Evolutionary conservation across 2,888 invertebrate genomes (phyloP).

Genomic region (Invenusta paracnida): DNA sequence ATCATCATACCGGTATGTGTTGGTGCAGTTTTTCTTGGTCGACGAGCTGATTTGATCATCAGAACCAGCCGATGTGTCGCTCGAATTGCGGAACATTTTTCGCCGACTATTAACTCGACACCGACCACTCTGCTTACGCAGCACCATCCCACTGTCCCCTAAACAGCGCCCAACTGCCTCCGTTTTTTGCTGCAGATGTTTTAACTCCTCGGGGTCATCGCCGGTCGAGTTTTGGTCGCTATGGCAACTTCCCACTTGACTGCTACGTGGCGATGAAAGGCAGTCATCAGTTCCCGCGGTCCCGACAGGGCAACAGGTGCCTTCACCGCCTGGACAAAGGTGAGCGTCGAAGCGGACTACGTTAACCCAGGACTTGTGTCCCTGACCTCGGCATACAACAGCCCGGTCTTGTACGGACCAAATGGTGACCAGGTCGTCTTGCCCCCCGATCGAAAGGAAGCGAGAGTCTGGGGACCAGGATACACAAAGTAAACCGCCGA

Average conservation of each 20-base stretch:
- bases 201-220: background rate
- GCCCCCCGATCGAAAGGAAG: constrained; percentile 86
- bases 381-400: constrained; percentile 93
- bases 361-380: constrained; percentile 95
- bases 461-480: constrained; percentile 90
- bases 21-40: background rate
- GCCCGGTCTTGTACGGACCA: constrained; percentile 87
- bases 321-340: constrained; percentile 38
- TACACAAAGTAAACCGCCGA: constrained; percentile 92
- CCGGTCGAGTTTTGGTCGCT: background rate
- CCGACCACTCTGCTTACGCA: background rate
- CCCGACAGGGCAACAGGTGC: background rate
- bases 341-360: constrained; percentile 75
- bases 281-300: background rate
- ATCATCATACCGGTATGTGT: constrained; percentile 41
- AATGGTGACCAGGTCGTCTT: constrained; percentile 94
- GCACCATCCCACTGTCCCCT: background rate
- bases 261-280: background rate
- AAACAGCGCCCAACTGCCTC: background rate
- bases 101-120: background rate
- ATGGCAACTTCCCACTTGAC: background rate
- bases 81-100: background rate
- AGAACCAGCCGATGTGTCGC: background rate
- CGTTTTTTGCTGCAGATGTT: background rate
- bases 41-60: constrained; percentile 5